Conservation (phyloP, 2,797 vertebrate genomes). For the Mus minutoides region DNA sequence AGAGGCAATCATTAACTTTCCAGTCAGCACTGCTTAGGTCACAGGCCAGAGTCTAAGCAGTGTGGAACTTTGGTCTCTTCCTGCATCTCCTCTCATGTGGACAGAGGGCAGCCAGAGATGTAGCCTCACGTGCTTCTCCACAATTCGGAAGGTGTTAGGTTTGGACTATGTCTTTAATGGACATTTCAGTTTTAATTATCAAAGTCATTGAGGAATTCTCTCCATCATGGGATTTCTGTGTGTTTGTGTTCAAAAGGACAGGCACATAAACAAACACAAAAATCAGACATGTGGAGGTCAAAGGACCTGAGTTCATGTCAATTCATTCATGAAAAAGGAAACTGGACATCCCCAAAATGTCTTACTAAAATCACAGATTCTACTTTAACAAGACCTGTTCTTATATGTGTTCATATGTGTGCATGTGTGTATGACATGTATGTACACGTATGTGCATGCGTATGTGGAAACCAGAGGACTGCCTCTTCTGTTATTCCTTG, state of each 20-base stretch:
- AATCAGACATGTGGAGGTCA: neutral
- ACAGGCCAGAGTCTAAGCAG: constrained; percentile 72
- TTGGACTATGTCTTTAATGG: neutral
- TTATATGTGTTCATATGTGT: neutral
- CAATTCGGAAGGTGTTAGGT: neutral
- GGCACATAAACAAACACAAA: neutral
- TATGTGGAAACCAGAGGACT: neutral
- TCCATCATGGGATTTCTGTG: neutral
- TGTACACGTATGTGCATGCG: too few species aligned
- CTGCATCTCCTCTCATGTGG: neutral
- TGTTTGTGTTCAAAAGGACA: constrained; percentile 4
- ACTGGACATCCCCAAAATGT: neutral
- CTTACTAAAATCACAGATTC: neutral
- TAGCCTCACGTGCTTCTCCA: neutral
- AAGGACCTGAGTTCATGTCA: neutral
- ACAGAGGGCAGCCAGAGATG: constrained; percentile 9
- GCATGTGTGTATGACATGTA: too few species aligned
- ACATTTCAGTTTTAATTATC: neutral
- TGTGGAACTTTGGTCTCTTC: constrained; percentile 58
- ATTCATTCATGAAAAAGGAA: neutral
- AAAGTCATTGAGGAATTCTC: neutral
- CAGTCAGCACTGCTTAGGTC: constrained; percentile 28
- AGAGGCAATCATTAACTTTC: constrained; percentile 79
- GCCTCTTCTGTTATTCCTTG: neutral
- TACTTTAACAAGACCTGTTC: neutral